A percentile compares a stretch with the other conserved stretches of the same genome.
These are phyloP conservation scores for Dicranocentrus wangi DNA, from an alignment of 2,888 invertebrate genomes.

Conservation along the genomic window DNA sequence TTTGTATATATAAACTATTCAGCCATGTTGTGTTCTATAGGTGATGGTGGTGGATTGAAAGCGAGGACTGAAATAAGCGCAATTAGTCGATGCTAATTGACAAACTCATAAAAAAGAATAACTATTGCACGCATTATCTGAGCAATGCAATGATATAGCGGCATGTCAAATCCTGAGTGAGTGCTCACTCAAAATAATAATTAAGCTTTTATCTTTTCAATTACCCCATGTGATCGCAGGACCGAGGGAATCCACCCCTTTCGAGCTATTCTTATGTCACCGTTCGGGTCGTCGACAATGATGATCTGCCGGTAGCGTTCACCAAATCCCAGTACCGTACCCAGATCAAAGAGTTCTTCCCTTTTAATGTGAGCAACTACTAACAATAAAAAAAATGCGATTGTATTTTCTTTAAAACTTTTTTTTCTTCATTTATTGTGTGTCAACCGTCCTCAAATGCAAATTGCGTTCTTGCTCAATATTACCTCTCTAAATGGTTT, in stretches of 20 bases:
- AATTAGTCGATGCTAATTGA: conserved; percentile 44
- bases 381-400: too few species aligned
- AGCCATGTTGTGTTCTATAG: too few species aligned
- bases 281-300: conserved; percentile 84
- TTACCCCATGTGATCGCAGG: conserved; percentile 77
- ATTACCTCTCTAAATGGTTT: too few species aligned
- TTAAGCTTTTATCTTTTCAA: conserved; percentile 48
- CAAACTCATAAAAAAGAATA: conserved; percentile 37
- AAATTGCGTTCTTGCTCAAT: background rate
- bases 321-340: conserved; percentile 86
- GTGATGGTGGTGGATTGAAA: too few species aligned
- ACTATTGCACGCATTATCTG: too few species aligned
- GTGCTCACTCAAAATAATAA: conserved; percentile 70
- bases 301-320: conserved; percentile 84
- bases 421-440: too few species aligned
- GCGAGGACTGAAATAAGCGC: conserved; percentile 24
- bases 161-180: too few species aligned
- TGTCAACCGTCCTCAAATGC: background rate
- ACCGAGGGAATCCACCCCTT: conserved; percentile 86
- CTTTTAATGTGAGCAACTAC: conserved; percentile 82
- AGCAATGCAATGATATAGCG: too few species aligned
- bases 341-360: conserved; percentile 87
- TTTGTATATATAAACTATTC: too few species aligned
- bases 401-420: too few species aligned
- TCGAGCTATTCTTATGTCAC: conserved; percentile 83